These are phyloP conservation scores for Cheilosia vulpina DNA, from an alignment of 2,888 invertebrate species.

Conservation along the genomic window DNA sequence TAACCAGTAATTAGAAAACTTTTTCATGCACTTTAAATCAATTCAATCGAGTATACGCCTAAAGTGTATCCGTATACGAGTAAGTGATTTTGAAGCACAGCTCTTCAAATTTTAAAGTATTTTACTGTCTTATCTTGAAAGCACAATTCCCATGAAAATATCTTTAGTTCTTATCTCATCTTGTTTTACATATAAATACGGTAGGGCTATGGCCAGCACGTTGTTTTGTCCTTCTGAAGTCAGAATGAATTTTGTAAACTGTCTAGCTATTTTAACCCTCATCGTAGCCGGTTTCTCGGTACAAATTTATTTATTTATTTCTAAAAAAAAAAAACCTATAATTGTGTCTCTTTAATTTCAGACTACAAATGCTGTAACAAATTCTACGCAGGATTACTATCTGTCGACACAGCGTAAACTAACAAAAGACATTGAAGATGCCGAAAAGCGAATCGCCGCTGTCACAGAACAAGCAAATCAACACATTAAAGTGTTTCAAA, in stretches of 20 bases:
- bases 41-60: not conserved
- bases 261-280: not conserved
- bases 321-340: not conserved
- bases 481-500: not conserved
- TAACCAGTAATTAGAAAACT: no score
- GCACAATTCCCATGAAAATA: not conserved
- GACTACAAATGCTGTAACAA: not conserved
- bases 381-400: constrained; percentile 11
- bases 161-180: not conserved
- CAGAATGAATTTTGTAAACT: not conserved
- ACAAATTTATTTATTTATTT: not conserved
- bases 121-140: not conserved
- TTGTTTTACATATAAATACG: not conserved
- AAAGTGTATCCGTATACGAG: not conserved
- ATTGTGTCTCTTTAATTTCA: not conserved
- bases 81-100: not conserved
- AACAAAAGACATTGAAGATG: constrained; percentile 5
- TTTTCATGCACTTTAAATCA: no score
- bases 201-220: not conserved
- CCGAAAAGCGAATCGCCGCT: not conserved
- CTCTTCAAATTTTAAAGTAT: not conserved
- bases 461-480: constrained; percentile 11
- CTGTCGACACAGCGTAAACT: not conserved
- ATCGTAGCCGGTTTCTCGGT: not conserved
- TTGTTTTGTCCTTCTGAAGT: not conserved